Conservation (phyloP, 2,888 invertebrate species). For the Latheticus oryzae region DNA sequence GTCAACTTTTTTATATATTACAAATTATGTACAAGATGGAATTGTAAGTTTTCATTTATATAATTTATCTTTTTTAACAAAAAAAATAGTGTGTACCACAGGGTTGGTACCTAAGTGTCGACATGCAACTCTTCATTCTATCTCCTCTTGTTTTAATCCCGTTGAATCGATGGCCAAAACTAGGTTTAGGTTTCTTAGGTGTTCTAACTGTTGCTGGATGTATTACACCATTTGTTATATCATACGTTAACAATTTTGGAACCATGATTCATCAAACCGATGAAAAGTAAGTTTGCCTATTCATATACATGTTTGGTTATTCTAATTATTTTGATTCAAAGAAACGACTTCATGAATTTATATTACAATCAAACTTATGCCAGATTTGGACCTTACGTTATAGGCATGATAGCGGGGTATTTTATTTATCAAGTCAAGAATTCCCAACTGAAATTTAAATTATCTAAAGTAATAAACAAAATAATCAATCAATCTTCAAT, state of each 20-base stretch:
- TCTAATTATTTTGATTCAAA: too few relatives aligned
- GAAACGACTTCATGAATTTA: too few relatives aligned
- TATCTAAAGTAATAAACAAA: not conserved
- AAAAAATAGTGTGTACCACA: constrained; percentile 54
- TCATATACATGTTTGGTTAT: too few relatives aligned
- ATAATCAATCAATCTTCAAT: not conserved
- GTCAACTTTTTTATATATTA: constrained; percentile 28
- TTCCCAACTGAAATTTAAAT: not conserved
- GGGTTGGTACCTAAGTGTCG: constrained; percentile 54
- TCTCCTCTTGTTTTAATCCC: constrained; percentile 51
- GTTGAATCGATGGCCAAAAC: constrained; percentile 42
- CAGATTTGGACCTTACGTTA: constrained; percentile 29
- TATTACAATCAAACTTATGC: constrained; percentile 31
- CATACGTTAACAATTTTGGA: constrained; percentile 12
- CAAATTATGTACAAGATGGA: constrained; percentile 19
- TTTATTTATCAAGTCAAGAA: constrained; percentile 22
- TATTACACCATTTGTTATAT: constrained; percentile 21
- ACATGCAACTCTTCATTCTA: constrained; percentile 53
- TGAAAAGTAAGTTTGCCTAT: too few relatives aligned
- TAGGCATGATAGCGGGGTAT: constrained; percentile 35
- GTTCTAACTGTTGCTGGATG: constrained; percentile 11
- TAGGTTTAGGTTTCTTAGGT: constrained; percentile 11
- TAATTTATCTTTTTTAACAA: too few relatives aligned
- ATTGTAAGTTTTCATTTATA: too few relatives aligned
- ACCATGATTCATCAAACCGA: too few relatives aligned